Evolutionary conservation across 2,113 vertebrate species (phyloP).

Genomic region (Tor tambroides): DNA sequence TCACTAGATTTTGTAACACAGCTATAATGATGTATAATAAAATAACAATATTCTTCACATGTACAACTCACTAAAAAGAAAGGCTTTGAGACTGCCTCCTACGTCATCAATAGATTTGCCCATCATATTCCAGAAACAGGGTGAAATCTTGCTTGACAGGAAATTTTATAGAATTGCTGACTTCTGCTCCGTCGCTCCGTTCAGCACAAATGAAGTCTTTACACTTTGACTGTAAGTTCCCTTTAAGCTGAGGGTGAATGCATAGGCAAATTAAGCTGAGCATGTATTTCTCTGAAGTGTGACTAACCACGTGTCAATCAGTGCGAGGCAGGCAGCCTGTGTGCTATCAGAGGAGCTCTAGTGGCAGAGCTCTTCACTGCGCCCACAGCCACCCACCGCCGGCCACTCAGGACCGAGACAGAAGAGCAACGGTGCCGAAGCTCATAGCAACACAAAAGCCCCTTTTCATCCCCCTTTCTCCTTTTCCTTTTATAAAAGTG

Average conservation of each 20-base stretch:
- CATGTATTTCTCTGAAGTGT: slow-evolving; percentile 57
- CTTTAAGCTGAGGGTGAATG: slow-evolving; percentile 43
- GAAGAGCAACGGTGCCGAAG: neutral
- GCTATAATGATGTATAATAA: neutral
- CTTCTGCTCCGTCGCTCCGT: slow-evolving; percentile 28
- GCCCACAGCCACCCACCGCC: slow-evolving; percentile 25
- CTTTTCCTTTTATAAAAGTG: slow-evolving; percentile 15
- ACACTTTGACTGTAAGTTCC: slow-evolving; percentile 35
- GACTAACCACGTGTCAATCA: slow-evolving; percentile 49
- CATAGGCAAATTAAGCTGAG: slow-evolving; percentile 55
- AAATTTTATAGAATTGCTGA: slow-evolving; percentile 34
- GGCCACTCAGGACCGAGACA: slow-evolving; percentile 59
- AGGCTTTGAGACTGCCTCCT: neutral
- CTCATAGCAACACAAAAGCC: slow-evolving; percentile 29
- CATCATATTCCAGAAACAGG: slow-evolving; percentile 26
- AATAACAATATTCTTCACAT: neutral
- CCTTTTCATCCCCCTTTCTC: slow-evolving; percentile 20
- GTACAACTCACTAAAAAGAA: neutral
- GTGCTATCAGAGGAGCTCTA: slow-evolving; percentile 27
- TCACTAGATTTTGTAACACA: neutral
- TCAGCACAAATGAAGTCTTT: slow-evolving; percentile 46
- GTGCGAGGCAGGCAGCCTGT: slow-evolving; percentile 8
- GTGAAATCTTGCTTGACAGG: slow-evolving; percentile 24
- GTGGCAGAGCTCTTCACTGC: slow-evolving; percentile 9
- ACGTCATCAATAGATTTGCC: neutral